These are phyloP conservation scores for Neria commutata DNA, from an alignment of 2,888 invertebrate genomes.

Conservation along the genomic window DNA sequence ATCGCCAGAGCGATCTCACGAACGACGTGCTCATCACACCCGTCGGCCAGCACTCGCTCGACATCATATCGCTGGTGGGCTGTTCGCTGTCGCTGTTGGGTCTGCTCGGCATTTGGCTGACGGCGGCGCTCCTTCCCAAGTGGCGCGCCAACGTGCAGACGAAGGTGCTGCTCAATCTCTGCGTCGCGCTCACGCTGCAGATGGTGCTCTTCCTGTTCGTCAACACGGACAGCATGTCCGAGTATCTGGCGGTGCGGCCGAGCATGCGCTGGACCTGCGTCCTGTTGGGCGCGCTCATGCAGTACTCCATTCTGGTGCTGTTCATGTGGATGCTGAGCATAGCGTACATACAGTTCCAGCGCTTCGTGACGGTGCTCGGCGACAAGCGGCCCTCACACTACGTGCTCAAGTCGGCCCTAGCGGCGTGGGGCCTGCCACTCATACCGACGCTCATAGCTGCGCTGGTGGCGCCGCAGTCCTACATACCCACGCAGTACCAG, in stretches of 20 bases:
- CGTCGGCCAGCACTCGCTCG: conserved; percentile 63
- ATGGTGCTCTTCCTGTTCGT: conserved; percentile 61
- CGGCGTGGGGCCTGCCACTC: conserved; percentile 70
- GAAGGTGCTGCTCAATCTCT: conserved; percentile 70
- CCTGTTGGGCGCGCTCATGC: conserved; percentile 68
- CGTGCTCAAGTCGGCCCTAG: conserved; percentile 67
- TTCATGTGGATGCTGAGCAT: conserved; percentile 78
- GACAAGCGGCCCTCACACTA: conserved; percentile 66
- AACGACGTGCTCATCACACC: conserved; percentile 50
- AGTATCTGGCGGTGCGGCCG: conserved; percentile 39
- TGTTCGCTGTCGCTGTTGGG: conserved; percentile 68
- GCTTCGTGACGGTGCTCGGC: conserved; percentile 72
- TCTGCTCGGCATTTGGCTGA: conserved; percentile 67
- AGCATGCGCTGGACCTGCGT: conserved; percentile 63
- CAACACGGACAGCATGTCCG: conserved; percentile 48
- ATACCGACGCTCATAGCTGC: conserved; percentile 65
- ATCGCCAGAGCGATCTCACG: conserved; percentile 42
- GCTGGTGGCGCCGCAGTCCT: conserved; percentile 62
- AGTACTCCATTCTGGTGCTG: conserved; percentile 71
- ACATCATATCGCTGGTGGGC: conserved; percentile 67
- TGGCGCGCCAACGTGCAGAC: conserved; percentile 71
- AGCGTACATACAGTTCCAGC: conserved; percentile 71
- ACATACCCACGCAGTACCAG: conserved; percentile 53
- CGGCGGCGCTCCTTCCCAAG: conserved; percentile 66
- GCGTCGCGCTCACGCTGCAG: conserved; percentile 68